Conservation (phyloP, 2,888 invertebrate species). For the Cheilosia pagana region DNA sequence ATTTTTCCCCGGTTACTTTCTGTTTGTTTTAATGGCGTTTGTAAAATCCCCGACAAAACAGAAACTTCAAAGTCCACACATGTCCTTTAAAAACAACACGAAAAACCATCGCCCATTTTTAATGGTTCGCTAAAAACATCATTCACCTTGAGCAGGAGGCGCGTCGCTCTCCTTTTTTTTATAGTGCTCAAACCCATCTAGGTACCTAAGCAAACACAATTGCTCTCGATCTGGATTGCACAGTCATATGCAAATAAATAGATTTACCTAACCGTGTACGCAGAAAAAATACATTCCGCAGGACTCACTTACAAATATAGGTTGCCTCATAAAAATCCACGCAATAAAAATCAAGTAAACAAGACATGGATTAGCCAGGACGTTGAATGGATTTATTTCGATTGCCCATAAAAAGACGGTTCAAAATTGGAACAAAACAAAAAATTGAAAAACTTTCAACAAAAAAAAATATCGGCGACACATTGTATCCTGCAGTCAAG, state of each 20-base stretch:
- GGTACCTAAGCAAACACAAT: conserved; percentile 9
- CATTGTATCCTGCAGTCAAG: conserved; percentile 47
- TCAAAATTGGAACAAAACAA: conserved; percentile 41
- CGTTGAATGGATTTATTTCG: conserved; percentile 41
- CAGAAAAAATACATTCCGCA: conserved; percentile 33
- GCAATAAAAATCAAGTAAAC: conserved; percentile 65
- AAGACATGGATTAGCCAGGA: conserved; percentile 29
- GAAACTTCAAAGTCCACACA: background rate
- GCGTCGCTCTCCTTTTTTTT: conserved; percentile 13
- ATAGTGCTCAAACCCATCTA: conserved; percentile 1
- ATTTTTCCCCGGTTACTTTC: background rate
- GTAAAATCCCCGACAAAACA: background rate
- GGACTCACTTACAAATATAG: background rate
- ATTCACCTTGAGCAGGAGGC: conserved; percentile 3
- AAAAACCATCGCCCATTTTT: conserved; percentile 14
- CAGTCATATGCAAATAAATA: conserved; percentile 60
- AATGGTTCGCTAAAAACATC: conserved; percentile 30
- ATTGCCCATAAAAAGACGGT: conserved; percentile 61
- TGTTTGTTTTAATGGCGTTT: background rate
- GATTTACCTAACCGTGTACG: conserved; percentile 32
- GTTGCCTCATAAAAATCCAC: conserved; percentile 54
- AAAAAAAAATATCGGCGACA: conserved; percentile 31
- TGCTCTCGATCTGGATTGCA: background rate
- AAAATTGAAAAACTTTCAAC: conserved; percentile 27
- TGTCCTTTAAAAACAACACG: background rate